Conservation (phyloP, 2,113 vertebrate species). For the Salvelinus alpinus region DNA sequence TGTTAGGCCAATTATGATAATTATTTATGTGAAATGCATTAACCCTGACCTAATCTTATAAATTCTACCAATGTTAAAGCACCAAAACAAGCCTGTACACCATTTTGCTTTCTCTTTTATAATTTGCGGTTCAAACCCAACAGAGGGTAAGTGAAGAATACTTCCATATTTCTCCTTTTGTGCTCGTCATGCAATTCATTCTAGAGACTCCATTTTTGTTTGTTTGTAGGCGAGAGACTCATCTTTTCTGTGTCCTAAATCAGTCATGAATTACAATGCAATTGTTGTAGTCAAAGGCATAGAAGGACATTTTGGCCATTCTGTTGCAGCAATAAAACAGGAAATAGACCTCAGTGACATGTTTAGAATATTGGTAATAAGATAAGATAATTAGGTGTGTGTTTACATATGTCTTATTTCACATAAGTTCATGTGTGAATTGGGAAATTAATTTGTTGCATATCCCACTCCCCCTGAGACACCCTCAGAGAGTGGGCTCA, state of each 20-base stretch:
- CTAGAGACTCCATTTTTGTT: conserved; percentile 50
- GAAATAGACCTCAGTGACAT: no score
- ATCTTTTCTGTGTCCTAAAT: conserved; percentile 53
- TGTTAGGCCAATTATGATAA: no score
- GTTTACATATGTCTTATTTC: no score
- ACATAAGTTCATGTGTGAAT: no score
- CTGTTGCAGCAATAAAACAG: no score
- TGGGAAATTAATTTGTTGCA: no score
- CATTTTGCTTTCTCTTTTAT: conserved; percentile 84
- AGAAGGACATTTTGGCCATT: conserved; percentile 29
- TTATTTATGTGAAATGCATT: conserved; percentile 29
- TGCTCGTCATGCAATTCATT: conserved; percentile 52
- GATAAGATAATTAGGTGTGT: no score
- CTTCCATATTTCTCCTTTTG: conserved; percentile 38
- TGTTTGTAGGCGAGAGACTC: conserved; percentile 49
- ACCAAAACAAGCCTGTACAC: conserved; percentile 65
- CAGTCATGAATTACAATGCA: conserved; percentile 42
- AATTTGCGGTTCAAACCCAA: conserved; percentile 79
- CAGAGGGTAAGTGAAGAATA: conserved; percentile 79
- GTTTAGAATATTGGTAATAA: no score
- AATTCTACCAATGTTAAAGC: conserved; percentile 32
- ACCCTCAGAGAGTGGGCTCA: no score
- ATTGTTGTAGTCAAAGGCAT: conserved; percentile 48
- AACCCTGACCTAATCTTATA: conserved; percentile 20
- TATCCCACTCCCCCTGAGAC: no score